Percentiles rank a stretch among this genome's conserved stretches.
phyloP scores from a whole-genome alignment of 92 coral and sea anemone species.

The Palythoa heliodiscus region DNA sequence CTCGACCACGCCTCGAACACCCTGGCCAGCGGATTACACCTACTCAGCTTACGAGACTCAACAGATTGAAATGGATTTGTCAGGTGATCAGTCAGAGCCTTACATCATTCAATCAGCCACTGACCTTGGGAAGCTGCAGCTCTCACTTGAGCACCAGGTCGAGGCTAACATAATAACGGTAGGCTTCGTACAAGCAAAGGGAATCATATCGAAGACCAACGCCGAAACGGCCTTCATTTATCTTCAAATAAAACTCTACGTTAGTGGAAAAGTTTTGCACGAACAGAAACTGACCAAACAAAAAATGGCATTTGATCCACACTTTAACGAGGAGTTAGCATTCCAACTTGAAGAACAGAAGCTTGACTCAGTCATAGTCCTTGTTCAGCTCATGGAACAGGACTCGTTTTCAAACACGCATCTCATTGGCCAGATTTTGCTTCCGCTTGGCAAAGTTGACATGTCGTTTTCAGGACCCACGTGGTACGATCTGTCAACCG shows the following conservation, averaged over 20 bases:
- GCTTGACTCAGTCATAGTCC: slow-evolving; percentile 53
- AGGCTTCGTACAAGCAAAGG: slow-evolving; percentile 90
- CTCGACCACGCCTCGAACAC: slow-evolving; percentile 62
- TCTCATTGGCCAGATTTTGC: slow-evolving; percentile 73
- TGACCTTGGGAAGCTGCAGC: slow-evolving; percentile 85
- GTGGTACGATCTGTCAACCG: slow-evolving; percentile 89
- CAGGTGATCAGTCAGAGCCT: slow-evolving; percentile 70
- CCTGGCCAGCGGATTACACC: slow-evolving; percentile 76
- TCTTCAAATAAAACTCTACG: slow-evolving; percentile 72
- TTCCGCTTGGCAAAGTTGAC: slow-evolving; percentile 68
- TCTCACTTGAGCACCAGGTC: slow-evolving; percentile 72
- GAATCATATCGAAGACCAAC: slow-evolving; percentile 67
- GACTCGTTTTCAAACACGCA: slow-evolving; percentile 95
- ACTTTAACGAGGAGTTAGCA: slow-evolving; percentile 89
- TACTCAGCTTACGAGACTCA: slow-evolving; percentile 84
- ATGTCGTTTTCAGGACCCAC: slow-evolving; percentile 58
- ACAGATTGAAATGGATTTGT: slow-evolving; percentile 66
- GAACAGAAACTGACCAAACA: slow-evolving; percentile 83
- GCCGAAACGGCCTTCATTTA: slow-evolving; percentile 67
- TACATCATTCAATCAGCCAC: slow-evolving; percentile 89
- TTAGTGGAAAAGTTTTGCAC: slow-evolving; percentile 59
- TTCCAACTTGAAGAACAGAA: slow-evolving; percentile 78
- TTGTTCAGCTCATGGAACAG: slow-evolving; percentile 73
- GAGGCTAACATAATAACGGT: slow-evolving; percentile 79
- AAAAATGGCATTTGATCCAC: slow-evolving; percentile 84